These are phyloP conservation scores for Halocynthia aurantium DNA, from an alignment of 23 tunicate genomes.

Conservation along the genomic window DNA sequence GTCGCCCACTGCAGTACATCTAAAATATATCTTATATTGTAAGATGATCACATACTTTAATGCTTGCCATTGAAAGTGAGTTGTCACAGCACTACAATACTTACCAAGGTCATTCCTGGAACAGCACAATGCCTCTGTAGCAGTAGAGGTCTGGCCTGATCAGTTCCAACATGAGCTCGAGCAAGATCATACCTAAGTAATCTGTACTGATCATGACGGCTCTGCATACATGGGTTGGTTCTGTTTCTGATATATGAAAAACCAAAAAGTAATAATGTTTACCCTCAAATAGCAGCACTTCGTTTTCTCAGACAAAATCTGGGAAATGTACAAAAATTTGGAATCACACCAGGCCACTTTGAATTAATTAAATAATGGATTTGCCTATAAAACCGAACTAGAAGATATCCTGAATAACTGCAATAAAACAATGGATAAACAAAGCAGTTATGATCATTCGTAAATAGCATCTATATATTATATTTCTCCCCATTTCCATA, in stretches of 20 bases:
- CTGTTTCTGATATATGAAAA: constrained; percentile 46
- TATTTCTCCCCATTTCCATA: no score
- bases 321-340: no score
- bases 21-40: constrained; percentile 2
- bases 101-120: constrained; percentile 93
- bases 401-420: no score
- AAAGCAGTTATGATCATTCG: no score
- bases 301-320: no score
- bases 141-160: constrained; percentile 48
- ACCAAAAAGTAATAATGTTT: no score
- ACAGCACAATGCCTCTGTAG: constrained; percentile 83
- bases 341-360: no score
- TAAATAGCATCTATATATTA: no score
- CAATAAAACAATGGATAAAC: no score
- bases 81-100: neutral
- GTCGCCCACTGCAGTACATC: constrained; percentile 86
- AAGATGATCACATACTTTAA: neutral
- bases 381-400: no score
- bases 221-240: constrained; percentile 53
- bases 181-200: constrained; percentile 73
- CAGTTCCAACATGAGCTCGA: constrained; percentile 49
- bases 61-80: neutral
- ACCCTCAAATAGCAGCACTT: no score
- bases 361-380: no score
- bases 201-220: constrained; percentile 66